Conservation (phyloP, 2,797 vertebrate species). For the Pristis pectinata region DNA sequence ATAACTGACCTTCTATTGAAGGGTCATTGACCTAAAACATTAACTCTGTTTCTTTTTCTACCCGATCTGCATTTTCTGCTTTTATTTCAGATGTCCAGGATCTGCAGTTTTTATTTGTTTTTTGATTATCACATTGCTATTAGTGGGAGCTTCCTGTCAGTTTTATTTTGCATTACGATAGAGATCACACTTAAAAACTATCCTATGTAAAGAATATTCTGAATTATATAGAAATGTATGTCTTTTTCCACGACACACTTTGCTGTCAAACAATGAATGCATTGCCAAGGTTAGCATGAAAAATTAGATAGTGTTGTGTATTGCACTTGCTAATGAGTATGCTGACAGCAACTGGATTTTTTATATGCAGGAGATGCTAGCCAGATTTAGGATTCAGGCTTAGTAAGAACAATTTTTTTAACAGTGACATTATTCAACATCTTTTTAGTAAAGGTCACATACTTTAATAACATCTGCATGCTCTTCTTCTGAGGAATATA, state of each 20-base stretch:
- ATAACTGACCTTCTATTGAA: no score
- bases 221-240: neutral
- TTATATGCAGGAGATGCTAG: neutral
- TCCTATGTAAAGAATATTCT: neutral
- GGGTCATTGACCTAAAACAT: no score
- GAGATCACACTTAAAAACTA: neutral
- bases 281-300: neutral
- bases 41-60: no score
- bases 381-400: constrained; percentile 20
- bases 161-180: neutral
- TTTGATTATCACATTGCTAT: neutral
- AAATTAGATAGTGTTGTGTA: no score
- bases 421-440: neutral
- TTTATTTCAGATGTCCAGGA: no score
- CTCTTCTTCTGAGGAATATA: neutral
- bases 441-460: constrained; percentile 18
- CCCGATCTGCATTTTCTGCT: no score
- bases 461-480: constrained; percentile 9
- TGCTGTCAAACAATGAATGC: neutral
- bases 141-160: neutral
- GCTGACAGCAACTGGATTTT: constrained; percentile 1
- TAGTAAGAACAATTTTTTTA: neutral
- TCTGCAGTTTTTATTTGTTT: no score
- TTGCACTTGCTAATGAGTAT: neutral
- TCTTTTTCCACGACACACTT: neutral